These are phyloP conservation scores for Isurus oxyrinchus DNA, from an alignment of 2,113 vertebrate species.

Conservation along the genomic window DNA sequence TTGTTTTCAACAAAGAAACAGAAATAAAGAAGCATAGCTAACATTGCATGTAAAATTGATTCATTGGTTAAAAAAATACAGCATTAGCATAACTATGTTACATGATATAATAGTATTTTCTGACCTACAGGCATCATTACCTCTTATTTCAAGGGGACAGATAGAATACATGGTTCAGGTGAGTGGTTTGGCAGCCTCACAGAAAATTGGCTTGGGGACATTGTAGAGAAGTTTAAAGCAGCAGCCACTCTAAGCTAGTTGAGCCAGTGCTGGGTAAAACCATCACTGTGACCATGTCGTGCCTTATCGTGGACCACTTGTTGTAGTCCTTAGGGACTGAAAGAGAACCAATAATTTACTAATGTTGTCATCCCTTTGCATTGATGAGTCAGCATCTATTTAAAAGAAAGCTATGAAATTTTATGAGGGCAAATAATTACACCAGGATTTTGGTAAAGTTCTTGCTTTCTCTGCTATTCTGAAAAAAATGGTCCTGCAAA, in stretches of 20 bases:
- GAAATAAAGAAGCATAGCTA: not conserved
- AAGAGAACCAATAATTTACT: not conserved
- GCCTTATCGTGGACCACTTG: not conserved
- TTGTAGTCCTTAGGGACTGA: too few species aligned
- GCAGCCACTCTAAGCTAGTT: not conserved
- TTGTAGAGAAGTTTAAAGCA: too few species aligned
- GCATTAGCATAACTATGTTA: not conserved
- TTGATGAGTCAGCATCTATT: too few species aligned
- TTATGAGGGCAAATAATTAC: not conserved
- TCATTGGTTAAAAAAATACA: not conserved
- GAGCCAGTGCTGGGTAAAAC: not conserved
- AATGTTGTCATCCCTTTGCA: not conserved
- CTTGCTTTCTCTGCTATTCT: constrained; percentile 4
- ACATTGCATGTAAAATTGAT: not conserved
- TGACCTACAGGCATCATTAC: constrained; percentile 34
- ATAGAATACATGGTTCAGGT: constrained; percentile 15
- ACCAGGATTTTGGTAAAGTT: constrained; percentile 32
- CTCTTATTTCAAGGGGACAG: constrained; percentile 30
- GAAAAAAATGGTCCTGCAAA: not conserved
- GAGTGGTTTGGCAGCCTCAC: not conserved
- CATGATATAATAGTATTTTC: not conserved
- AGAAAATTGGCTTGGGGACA: not conserved
- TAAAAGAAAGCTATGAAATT: not conserved
- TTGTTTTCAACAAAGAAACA: not conserved
- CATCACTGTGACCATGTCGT: not conserved